A percentile compares a stretch with the other conserved stretches of the same genome.
These are phyloP conservation scores for Eurypyga helias DNA, from an alignment of 2,113 vertebrate species.

Conservation along the genomic window DNA sequence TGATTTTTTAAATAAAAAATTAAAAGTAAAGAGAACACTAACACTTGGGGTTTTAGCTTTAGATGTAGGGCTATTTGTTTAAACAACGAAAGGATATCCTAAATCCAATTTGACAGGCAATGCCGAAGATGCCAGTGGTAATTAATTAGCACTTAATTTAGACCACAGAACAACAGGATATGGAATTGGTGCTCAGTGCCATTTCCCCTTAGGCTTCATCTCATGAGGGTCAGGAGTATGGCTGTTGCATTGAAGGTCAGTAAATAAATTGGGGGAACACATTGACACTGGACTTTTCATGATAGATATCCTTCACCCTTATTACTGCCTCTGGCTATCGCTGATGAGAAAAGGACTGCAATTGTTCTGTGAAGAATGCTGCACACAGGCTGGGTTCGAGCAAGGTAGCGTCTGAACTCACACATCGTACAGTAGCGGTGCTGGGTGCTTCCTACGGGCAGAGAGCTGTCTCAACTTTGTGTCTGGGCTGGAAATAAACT, in stretches of 20 bases:
- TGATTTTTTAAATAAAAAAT: conserved; percentile 64
- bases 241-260: conserved; percentile 85
- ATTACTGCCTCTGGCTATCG: conserved; percentile 78
- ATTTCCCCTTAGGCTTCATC: conserved; percentile 86
- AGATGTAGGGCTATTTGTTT: conserved; percentile 78
- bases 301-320: conserved; percentile 83
- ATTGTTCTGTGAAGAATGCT: conserved; percentile 66
- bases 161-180: conserved; percentile 90
- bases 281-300: conserved; percentile 85
- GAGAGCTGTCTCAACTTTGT: not conserved
- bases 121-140: conserved; percentile 96
- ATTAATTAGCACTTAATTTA: conserved; percentile 99
- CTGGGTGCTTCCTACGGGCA: not conserved
- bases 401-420: conserved; percentile 41
- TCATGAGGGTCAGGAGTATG: conserved; percentile 90
- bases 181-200: conserved; percentile 86
- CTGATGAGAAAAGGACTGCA: conserved; percentile 73
- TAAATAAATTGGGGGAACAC: conserved; percentile 87
- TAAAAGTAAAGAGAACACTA: conserved; percentile 29
- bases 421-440: not conserved
- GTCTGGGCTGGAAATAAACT: conserved; percentile 27
- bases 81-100: conserved; percentile 86
- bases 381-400: conserved; percentile 3
- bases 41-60: conserved; percentile 50
- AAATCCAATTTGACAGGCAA: conserved; percentile 95